Base-by-base conservation (phyloP, 2,797 vertebrate genomes). In the Enteromius anoplus region DNA sequence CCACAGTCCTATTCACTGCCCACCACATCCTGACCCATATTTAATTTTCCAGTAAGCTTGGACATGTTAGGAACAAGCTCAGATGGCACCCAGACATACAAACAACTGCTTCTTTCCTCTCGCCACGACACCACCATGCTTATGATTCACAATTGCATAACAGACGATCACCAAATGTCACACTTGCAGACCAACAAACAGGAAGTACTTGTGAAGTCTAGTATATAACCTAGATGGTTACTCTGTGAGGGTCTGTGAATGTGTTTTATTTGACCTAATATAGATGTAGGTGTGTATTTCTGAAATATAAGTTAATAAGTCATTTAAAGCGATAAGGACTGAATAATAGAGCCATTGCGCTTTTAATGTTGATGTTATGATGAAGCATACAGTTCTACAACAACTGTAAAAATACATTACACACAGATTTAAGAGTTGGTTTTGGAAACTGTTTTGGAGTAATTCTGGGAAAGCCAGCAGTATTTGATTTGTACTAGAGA, bases 111-210 rank as follows among this genome's bases (percentile, higher is more conserved):
- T 82, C 55, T 45, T 55, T 60, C 3, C 7, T 45, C 37, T 68
- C 23, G 0, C 34, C 10, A n/a, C 10, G 11, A 66, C 60, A 75
- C 26, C 69, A 65, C 71, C 75, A 26, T 1, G n/a, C 14, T 82
- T 82, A 82, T 82, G 72, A 83, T 69, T 76, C 47, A 76, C 73
- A 76, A 68, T 76, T 83, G 51, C 58, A 77, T 83, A 83, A 66
- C 81, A 83, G 81, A 83, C 60, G 47, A 77, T 83, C 49, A 76
- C 72, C 49, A 83, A 83, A 83, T 82, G 64, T 69, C 64, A 42
- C 73, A 77, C 71, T 83, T 69, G 26, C 34, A 68, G 64, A 76
- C 40, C 62, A 69, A 60, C 81, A 76, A 76, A 82, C 49, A 76
- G 47, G 37, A 82, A 58, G 51, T 47, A 55, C 23, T 82, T 75